These are phyloP conservation scores for Erebia aethiops DNA, from an alignment of 2,888 invertebrate species.

Conservation along the genomic window DNA sequence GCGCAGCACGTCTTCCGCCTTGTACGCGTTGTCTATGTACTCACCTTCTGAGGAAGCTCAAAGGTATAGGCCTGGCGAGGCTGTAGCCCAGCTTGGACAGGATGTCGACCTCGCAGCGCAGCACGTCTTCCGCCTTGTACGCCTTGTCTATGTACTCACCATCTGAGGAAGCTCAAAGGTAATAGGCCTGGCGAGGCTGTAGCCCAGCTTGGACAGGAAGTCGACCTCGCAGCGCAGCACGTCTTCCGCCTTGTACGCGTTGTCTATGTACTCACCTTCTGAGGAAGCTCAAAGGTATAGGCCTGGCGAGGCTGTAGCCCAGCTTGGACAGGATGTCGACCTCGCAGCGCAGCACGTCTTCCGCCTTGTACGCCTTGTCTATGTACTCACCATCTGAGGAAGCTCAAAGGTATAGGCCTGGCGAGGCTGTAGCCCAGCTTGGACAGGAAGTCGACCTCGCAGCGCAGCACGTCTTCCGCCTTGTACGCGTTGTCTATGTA, in stretches of 20 bases:
- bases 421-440: constrained; percentile 91
- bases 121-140: background rate
- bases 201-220: constrained; percentile 86
- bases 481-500: constrained; percentile 87
- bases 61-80: constrained; percentile 72
- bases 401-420: constrained; percentile 93
- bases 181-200: constrained; percentile 93
- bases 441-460: constrained; percentile 64
- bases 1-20: too few relatives aligned
- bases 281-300: constrained; percentile 94
- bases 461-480: background rate
- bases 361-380: constrained; percentile 87
- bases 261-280: constrained; percentile 86
- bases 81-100: too few relatives aligned
- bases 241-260: constrained; percentile 85
- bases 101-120: background rate
- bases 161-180: constrained; percentile 93
- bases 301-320: constrained; percentile 92
- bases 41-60: constrained; percentile 92
- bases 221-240: background rate
- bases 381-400: constrained; percentile 88
- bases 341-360: background rate
- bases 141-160: constrained; percentile 72
- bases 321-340: constrained; percentile 82
- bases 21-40: too few relatives aligned